A percentile compares a stretch with the other conserved stretches of the same genome.
These are phyloP conservation scores for Tyria jacobaeae DNA, from an alignment of 2,888 invertebrate genomes.

Conservation along the genomic window DNA sequence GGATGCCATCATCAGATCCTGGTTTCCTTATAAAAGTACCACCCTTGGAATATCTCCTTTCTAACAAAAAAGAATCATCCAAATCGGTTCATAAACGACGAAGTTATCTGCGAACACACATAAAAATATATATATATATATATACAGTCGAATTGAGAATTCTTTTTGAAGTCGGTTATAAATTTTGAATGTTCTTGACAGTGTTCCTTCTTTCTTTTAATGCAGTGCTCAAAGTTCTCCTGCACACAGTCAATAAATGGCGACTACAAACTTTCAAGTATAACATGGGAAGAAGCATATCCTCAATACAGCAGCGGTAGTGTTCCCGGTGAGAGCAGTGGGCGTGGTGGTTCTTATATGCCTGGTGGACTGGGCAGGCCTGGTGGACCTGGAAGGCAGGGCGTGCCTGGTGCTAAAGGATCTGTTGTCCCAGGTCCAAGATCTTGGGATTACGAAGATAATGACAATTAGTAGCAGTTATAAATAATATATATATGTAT, in stretches of 20 bases:
- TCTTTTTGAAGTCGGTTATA: too few species aligned
- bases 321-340: not conserved
- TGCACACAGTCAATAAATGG: conserved; percentile 46
- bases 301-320: not conserved
- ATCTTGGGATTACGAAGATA: not conserved
- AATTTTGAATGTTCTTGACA: too few species aligned
- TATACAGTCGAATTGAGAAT: too few species aligned
- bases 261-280: not conserved
- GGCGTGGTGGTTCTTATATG: not conserved
- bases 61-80: too few species aligned
- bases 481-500: not conserved
- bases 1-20: too few species aligned
- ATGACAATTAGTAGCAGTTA: not conserved
- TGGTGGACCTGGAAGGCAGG: not conserved
- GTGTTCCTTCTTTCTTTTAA: not conserved
- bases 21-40: too few species aligned
- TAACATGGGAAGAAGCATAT: conserved; percentile 8
- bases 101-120: too few species aligned
- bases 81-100: too few species aligned
- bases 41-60: too few species aligned
- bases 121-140: too few species aligned
- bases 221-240: conserved; percentile 50
- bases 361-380: not conserved
- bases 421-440: not conserved
- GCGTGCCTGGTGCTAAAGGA: not conserved